Base-by-base conservation (phyloP, 2,113 vertebrate species). In the Leptosomus discolor region DNA sequence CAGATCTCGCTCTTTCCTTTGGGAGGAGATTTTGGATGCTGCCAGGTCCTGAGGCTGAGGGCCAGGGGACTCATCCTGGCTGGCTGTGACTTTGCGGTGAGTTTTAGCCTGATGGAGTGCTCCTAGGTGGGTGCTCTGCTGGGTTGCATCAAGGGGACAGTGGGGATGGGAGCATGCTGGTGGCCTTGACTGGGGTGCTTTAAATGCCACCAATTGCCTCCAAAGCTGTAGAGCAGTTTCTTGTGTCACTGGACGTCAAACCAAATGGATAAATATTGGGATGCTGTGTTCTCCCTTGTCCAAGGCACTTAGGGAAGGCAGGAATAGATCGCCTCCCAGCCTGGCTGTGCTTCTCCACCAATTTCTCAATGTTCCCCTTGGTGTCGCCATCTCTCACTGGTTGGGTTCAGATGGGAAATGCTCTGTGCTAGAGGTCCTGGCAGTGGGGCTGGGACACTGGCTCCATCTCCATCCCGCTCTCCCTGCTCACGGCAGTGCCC, bases 391-490 rank as follows among this genome's bases (percentile, higher is more conserved):
- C 67, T 27, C 56, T 48, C 57, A 20, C 46, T 20, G 68, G 7
- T 14, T 56, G 75, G 78, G 21, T 81, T 34, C 1, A 12, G 60
- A 1, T 60, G 36, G 65, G 27, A 48, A 14, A 14, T 22, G 64
- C 41, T 58, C 9, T 29, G 5, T 5, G 4, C 71, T 29, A 54
- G 64, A 15, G 54, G 26, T 58, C 11, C 50, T 0, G 1, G 64
- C 37, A 14, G 17, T 3, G 24, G 29, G 65, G 6, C 61, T 3
- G 2, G 43, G 29, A 3, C 1, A 3, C 46, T 45, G 69, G n/a
- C 65, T 54, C 61, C 1, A 0, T 45, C 41, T 51, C 50, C 36
- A 4, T 15, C 9, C 5, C 1, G 0, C 4, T 14, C 43, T 46
- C 80, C 58, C 37, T 3, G 46, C 87, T 93, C 21, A 82, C 3